Conservation (phyloP, 2,113 vertebrate species). For the Paracanthobrama guichenoti region DNA sequence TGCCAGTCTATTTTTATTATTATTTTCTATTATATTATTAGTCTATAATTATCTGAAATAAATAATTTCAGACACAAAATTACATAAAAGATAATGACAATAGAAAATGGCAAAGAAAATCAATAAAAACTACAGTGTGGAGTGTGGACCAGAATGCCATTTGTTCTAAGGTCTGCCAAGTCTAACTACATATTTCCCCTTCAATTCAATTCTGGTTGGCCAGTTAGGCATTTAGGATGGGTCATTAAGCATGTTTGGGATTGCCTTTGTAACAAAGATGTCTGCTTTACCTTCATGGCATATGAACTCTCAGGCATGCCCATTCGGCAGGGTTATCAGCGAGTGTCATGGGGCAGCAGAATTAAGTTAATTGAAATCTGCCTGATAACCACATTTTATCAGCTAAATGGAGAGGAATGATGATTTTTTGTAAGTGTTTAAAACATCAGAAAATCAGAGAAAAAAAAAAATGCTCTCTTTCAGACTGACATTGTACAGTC, state of each 20-base stretch:
- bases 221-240: neutral
- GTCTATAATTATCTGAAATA: neutral
- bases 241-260: neutral
- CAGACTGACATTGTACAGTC: neutral
- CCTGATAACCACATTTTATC: conserved; percentile 26
- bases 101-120: neutral
- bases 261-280: conserved; percentile 20
- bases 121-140: neutral
- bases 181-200: neutral
- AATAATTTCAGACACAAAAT: neutral
- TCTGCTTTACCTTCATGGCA: conserved; percentile 49
- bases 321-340: conserved; percentile 32
- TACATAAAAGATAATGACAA: conserved; percentile 9
- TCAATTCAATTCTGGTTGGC: neutral
- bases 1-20: neutral
- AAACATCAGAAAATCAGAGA: neutral
- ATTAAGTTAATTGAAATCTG: conserved; percentile 57
- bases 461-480: neutral
- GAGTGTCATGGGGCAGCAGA: conserved; percentile 15
- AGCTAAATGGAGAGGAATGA: neutral
- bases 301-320: conserved; percentile 5
- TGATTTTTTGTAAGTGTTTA: neutral
- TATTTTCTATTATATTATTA: too few species aligned
- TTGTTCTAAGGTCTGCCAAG: neutral
- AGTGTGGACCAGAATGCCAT: neutral